Conservation (phyloP, 2,113 vertebrate genomes). For the Condylura cristata region DNA sequence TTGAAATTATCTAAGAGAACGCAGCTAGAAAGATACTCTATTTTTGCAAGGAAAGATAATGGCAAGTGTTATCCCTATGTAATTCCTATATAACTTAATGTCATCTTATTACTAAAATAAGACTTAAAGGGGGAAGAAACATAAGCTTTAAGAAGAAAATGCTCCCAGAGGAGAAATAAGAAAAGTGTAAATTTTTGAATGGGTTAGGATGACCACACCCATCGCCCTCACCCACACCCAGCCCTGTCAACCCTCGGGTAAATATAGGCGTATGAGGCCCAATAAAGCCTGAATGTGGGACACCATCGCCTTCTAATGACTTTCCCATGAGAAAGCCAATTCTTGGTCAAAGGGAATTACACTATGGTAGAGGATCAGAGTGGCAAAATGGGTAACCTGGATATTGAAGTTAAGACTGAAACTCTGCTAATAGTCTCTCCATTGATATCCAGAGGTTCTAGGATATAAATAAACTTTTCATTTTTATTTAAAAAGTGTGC, state of each 20-base stretch:
- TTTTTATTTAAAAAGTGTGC: neutral
- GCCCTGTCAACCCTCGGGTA: neutral
- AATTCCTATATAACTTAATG: neutral
- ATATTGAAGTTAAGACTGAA: neutral
- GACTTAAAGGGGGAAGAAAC: neutral
- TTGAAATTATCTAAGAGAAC: slow-evolving; percentile 5
- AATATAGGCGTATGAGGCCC: neutral
- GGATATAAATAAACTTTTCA: neutral
- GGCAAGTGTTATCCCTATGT: neutral
- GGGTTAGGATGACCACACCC: neutral
- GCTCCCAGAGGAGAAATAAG: neutral
- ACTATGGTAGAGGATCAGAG: neutral
- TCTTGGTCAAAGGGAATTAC: neutral
- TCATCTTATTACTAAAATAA: neutral
- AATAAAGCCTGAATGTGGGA: neutral
- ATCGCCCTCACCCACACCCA: neutral
- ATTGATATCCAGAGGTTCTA: neutral
- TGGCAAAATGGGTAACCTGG: neutral
- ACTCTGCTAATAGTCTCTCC: neutral
- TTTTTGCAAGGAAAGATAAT: neutral
- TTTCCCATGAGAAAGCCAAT: neutral
- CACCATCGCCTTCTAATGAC: neutral
- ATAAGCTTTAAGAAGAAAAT: neutral
- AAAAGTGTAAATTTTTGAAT: neutral
- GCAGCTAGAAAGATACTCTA: neutral